A percentile compares a stretch with the other conserved stretches of the same genome.
These are phyloP conservation scores for Ectemnius cavifrons DNA, from an alignment of 2,888 invertebrate species.

Conservation along the genomic window DNA sequence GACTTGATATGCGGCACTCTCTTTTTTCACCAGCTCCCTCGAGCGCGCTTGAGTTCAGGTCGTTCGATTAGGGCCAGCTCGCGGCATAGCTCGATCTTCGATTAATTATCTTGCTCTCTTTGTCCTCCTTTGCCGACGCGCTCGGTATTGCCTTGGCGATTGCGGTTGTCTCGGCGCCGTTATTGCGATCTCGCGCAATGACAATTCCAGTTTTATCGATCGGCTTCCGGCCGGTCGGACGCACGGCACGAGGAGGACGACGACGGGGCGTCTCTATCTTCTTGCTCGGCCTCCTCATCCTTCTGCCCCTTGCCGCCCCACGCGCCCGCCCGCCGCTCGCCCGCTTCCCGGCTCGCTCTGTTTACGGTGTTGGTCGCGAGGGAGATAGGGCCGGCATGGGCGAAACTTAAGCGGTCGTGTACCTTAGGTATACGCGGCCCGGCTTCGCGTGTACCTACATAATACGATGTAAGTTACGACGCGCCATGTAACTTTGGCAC, in stretches of 20 bases:
- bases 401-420: slow-evolving; percentile 68
- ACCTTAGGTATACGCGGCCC: slow-evolving; percentile 59
- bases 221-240: slow-evolving; percentile 52
- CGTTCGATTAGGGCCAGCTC: not conserved
- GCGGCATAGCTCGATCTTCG: not conserved
- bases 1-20: not conserved
- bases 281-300: slow-evolving; percentile 40
- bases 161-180: slow-evolving; percentile 42
- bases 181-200: slow-evolving; percentile 64
- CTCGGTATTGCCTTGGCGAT: slow-evolving; percentile 7
- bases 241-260: not conserved
- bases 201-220: slow-evolving; percentile 66
- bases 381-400: slow-evolving; percentile 60
- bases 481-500: slow-evolving; percentile 73
- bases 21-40: not conserved
- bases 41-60: not conserved
- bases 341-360: slow-evolving; percentile 41
- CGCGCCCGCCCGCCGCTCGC: too few species aligned
- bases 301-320: slow-evolving; percentile 23
- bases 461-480: slow-evolving; percentile 69
- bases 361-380: slow-evolving; percentile 62
- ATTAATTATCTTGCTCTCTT: not conserved
- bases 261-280: slow-evolving; percentile 49
- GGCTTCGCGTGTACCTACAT: slow-evolving; percentile 67
- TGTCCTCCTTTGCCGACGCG: not conserved